Conservation (phyloP, 2,888 invertebrate genomes). For the Agrochola macilenta region DNA sequence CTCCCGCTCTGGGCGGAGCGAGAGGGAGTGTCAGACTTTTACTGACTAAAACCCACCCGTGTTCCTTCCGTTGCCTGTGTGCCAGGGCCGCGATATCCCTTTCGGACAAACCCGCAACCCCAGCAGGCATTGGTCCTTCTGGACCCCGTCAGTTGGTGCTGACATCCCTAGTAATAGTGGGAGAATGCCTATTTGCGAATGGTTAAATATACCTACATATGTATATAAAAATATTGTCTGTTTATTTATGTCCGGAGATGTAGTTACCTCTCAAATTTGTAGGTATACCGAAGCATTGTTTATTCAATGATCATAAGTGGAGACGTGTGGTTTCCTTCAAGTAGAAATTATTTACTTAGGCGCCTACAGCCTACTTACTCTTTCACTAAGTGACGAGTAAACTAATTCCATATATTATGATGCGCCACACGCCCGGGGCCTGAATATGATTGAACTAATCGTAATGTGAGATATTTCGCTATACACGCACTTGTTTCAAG, state of each 20-base stretch:
- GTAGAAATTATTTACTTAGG: constrained; percentile 62
- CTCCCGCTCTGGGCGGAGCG: no score
- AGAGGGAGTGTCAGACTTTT: no score
- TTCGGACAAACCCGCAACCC: no score
- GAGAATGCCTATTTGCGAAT: neutral
- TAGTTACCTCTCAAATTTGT: constrained; percentile 14
- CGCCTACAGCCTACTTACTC: constrained; percentile 45
- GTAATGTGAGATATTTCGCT: constrained; percentile 54
- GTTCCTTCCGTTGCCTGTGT: no score
- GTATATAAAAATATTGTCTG: constrained; percentile 2
- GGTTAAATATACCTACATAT: neutral
- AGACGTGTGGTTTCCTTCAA: constrained; percentile 35
- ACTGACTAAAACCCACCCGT: no score
- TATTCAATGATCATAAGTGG: constrained; percentile 43
- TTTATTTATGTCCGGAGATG: constrained; percentile 10
- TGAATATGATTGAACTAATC: constrained; percentile 44
- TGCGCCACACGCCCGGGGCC: constrained; percentile 38
- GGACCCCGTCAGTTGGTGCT: no score
- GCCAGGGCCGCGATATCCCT: no score
- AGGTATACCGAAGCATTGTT: constrained; percentile 33
- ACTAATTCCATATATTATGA: constrained; percentile 61
- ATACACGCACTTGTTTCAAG: constrained; percentile 39
- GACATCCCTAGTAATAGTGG: no score
- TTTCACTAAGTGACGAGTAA: constrained; percentile 52
- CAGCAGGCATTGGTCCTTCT: no score